These are phyloP conservation scores for Grammomys surdaster DNA, from an alignment of 2,113 vertebrate genomes.

Conservation along the genomic window DNA sequence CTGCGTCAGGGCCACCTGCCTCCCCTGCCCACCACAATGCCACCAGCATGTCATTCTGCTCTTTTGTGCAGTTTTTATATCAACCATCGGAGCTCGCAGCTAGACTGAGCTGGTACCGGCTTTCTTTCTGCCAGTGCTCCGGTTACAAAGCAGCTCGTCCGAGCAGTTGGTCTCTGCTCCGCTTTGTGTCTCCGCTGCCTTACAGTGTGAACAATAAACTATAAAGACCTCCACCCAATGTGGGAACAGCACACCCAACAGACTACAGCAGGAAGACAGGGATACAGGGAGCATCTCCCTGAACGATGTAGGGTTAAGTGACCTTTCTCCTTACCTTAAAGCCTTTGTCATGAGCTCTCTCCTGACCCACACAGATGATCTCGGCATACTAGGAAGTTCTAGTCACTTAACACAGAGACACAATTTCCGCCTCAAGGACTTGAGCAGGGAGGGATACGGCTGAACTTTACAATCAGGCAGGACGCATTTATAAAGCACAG, in stretches of 20 bases:
- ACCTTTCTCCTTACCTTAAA: not conserved
- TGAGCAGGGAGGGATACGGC: not conserved
- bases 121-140: not conserved
- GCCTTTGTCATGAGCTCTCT: not conserved
- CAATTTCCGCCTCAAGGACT: not conserved
- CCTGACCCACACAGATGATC: not conserved
- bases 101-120: not conserved
- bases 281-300: not conserved
- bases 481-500: not conserved
- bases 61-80: constrained; percentile 1
- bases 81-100: not conserved
- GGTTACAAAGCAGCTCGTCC: not conserved
- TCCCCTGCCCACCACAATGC: not conserved
- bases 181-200: not conserved
- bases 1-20: not conserved
- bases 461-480: not conserved
- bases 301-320: not conserved
- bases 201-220: not conserved
- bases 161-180: not conserved
- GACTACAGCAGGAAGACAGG: not conserved
- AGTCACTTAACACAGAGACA: not conserved
- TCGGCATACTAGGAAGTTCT: not conserved
- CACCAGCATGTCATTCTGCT: not conserved
- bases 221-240: not conserved
- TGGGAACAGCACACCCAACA: not conserved